These are phyloP conservation scores for Etheostoma nigrum DNA, from an alignment of 2,797 vertebrate species.

Conservation along the genomic window DNA sequence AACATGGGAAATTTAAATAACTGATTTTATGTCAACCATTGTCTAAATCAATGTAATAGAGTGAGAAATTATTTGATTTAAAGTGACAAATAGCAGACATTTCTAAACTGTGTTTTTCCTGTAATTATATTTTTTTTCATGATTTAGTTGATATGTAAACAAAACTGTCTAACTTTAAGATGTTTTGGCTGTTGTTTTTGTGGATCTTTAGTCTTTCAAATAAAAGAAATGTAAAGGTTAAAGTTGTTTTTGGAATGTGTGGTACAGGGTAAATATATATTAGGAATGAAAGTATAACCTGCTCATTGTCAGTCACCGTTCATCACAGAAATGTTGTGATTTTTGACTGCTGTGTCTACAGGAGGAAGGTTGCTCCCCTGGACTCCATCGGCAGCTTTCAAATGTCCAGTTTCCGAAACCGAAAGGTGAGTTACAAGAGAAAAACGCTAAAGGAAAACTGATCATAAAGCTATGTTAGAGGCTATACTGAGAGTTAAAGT, in stretches of 20 bases:
- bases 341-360: slow-evolving; percentile 40
- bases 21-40: not conserved
- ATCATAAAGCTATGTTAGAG: not conserved
- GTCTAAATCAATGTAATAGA: not conserved
- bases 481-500: not conserved
- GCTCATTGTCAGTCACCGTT: not conserved
- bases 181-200: not conserved
- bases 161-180: not conserved
- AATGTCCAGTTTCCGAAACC: slow-evolving; percentile 66
- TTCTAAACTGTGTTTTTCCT: not conserved
- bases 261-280: not conserved
- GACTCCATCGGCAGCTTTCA: slow-evolving; percentile 82
- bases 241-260: not conserved
- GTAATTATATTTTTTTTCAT: not conserved
- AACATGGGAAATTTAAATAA: not conserved
- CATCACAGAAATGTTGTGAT: not conserved
- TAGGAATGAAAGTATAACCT: not conserved
- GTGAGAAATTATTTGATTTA: not conserved
- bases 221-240: not conserved
- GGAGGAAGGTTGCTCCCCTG: slow-evolving; percentile 81
- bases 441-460: not conserved
- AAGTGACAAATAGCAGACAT: not conserved
- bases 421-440: slow-evolving; percentile 67
- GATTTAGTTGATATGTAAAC: not conserved
- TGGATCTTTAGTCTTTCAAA: not conserved